Percentiles rank a stretch among this genome's conserved stretches.
These are phyloP conservation scores for Athalia circularis DNA, from an alignment of 2,888 invertebrate genomes.

Conservation along the genomic window DNA sequence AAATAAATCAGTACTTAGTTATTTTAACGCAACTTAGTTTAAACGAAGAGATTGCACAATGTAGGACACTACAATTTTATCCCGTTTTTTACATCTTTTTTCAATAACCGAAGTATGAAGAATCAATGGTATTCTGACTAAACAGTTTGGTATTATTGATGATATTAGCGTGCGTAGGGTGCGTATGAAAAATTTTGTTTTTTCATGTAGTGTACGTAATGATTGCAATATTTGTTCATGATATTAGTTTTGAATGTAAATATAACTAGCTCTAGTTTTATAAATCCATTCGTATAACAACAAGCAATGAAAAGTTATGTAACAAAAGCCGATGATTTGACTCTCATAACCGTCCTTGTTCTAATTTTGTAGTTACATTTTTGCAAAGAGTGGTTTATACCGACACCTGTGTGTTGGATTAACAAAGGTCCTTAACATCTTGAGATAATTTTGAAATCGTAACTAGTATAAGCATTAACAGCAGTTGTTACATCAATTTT, in stretches of 20 bases:
- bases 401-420: neutral
- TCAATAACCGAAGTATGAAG: too few species aligned
- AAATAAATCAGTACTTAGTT: neutral
- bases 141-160: neutral
- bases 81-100: too few species aligned
- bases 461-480: too few species aligned
- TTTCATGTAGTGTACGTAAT: constrained; percentile 19
- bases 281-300: constrained; percentile 9
- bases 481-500: neutral
- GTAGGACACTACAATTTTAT: too few species aligned
- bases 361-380: neutral
- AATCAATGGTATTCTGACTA: too few species aligned
- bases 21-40: neutral
- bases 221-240: constrained; percentile 14
- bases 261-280: constrained; percentile 14
- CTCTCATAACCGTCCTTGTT: neutral
- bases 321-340: neutral
- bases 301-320: constrained; percentile 13
- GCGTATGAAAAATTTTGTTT: neutral
- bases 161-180: constrained; percentile 18
- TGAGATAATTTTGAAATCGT: too few species aligned
- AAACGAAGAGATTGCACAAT: neutral
- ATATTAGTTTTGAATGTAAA: constrained; percentile 29
- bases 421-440: too few species aligned
- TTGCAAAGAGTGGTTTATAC: neutral